Percentiles rank a stretch among this genome's conserved stretches.
phyloP scores from a whole-genome alignment of 2,797 vertebrate species.

The Pachyuromys duprasi region DNA sequence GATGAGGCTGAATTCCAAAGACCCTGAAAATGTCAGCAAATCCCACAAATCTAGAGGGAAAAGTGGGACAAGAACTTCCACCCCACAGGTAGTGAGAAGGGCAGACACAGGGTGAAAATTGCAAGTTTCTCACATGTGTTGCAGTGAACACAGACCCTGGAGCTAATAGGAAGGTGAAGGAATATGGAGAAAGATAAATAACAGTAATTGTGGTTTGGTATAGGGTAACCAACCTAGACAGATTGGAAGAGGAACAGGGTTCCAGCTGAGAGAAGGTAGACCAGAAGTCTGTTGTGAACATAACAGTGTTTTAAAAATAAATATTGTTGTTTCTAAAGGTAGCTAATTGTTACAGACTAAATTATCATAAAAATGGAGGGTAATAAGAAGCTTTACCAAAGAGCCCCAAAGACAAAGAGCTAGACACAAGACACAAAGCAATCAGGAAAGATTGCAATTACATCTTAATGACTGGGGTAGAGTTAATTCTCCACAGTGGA shows the following conservation, averaged over 20 bases:
- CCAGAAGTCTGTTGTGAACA: not conserved
- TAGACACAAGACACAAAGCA: not conserved
- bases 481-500: not conserved
- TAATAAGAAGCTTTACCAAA: not conserved
- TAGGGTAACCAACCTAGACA: not conserved
- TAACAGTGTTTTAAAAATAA: not conserved
- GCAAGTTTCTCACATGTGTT: not conserved
- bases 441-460: not conserved
- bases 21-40: not conserved
- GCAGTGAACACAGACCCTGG: too few relatives aligned
- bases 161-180: not conserved
- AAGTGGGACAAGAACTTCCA: fast-evolving
- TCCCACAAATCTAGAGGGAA: fast-evolving
- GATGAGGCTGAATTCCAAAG: not conserved
- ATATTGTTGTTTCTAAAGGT: not conserved
- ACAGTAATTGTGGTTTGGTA: not conserved
- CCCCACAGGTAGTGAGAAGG: too few relatives aligned
- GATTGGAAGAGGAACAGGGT: not conserved
- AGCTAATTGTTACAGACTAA: not conserved
- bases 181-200: not conserved
- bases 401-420: not conserved
- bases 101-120: not conserved
- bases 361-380: not conserved
- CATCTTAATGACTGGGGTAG: not conserved
- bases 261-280: not conserved